Base-by-base conservation (phyloP, 2,797 vertebrate species). In the Meda fulgida region DNA sequence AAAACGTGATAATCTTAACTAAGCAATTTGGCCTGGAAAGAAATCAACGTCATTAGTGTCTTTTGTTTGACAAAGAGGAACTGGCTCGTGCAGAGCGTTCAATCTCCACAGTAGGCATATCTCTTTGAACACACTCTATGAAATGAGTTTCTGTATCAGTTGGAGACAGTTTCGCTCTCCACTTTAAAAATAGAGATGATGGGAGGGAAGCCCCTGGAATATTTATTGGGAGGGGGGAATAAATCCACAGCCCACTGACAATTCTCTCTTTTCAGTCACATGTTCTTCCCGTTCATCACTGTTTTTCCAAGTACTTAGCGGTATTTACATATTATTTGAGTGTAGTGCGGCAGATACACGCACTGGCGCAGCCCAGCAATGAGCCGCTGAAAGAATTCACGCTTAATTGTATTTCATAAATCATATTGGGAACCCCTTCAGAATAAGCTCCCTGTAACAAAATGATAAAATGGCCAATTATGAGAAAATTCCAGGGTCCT, bases 321-420 rank as follows among this genome's bases (percentile, higher is more conserved):
- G 91, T 91, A 92, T 94, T 94, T 93, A 93, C 93, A 93, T 89
- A 92, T 89, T 91, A 92, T 94, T 94, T 93, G 92, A 93, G 91
- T 86, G 92, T 88, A 92, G 86, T 36, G 87, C 46, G 80, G 88
- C 89, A 84, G 78, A 89, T 73, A 88, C 87, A 76, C 71, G 10
- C 48, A 3, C 0, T 75, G 43, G n/a, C 7, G 85, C 84, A 81
- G 88, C 91, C 87, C 86, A 87, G 87, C 83, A 88, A 86, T 82
- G 73, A 83, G 86, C 46, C 86, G 85, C 91, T 87, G 89, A 92
- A 94, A 94, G 93, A 93, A 94, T 92, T 94, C 91, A 92, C 82
- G 82, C 91, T 92, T 95, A 94, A 94, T 94, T 95, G 92, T 94
- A 91, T 94, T 95, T 94, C 91, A 93, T 93, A 92, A 94, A 95